Conservation (phyloP, 2,888 invertebrate genomes). For the Amphipoea oculea region DNA sequence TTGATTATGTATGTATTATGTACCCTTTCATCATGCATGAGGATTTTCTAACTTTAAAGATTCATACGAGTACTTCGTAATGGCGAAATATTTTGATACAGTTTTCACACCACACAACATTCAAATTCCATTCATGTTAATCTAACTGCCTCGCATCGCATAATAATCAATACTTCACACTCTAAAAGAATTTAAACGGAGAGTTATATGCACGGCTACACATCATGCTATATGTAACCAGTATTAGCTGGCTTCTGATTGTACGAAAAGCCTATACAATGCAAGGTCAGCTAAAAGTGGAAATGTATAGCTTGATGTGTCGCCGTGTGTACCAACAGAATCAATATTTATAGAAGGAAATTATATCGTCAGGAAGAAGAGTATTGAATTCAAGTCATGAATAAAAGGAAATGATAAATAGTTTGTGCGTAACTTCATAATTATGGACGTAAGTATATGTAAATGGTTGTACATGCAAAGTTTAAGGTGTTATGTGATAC, state of each 20-base stretch:
- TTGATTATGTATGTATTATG: too few species aligned
- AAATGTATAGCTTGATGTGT: neutral
- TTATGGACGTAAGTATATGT: neutral
- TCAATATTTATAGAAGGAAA: constrained; percentile 49
- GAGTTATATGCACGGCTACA: neutral
- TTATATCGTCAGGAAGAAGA: constrained; percentile 43
- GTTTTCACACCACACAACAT: neutral
- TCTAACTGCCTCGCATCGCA: neutral
- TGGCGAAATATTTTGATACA: neutral
- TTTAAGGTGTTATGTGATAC: constrained; percentile 5
- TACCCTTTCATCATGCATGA: neutral
- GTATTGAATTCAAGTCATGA: constrained; percentile 46
- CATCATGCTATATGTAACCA: neutral
- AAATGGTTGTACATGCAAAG: constrained; percentile 10
- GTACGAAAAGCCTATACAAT: neutral
- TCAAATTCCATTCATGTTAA: neutral
- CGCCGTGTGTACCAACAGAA: neutral
- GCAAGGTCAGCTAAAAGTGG: neutral
- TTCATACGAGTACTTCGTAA: neutral
- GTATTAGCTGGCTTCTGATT: neutral
- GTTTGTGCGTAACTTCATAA: constrained; percentile 15
- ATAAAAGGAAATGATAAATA: constrained; percentile 36
- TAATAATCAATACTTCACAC: constrained; percentile 3
- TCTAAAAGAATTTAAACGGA: constrained; percentile 25
- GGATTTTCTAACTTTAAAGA: neutral